These are phyloP conservation scores for Trichogramma pretiosum DNA, from an alignment of 1,140 invertebrate species.

Conservation along the genomic window DNA sequence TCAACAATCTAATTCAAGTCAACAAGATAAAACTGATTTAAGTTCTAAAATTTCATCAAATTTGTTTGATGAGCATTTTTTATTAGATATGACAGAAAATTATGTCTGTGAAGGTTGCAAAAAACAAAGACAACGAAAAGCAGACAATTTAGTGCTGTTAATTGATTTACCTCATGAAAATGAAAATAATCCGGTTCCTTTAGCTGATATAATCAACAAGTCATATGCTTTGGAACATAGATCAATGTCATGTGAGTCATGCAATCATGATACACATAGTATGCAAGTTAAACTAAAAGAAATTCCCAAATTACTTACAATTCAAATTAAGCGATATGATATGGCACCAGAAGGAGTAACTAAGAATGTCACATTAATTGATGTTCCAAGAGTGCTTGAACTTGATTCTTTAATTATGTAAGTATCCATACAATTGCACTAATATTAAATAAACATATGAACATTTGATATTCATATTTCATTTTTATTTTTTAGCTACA, in stretches of 20 bases:
- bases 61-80: conserved; percentile 34
- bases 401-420: conserved; percentile 27
- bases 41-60: conserved; percentile 15
- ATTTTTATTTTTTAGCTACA: conserved; percentile 20
- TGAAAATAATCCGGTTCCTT: conserved; percentile 19
- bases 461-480: not conserved
- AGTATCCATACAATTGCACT: conserved; percentile 23
- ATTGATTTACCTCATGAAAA: conserved; percentile 27
- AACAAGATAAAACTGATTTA: conserved; percentile 4
- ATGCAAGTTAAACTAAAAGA: conserved; percentile 30
- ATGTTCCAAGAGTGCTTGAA: conserved; percentile 26
- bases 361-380: conserved; percentile 32
- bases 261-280: conserved; percentile 27
- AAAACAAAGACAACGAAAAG: conserved; percentile 28
- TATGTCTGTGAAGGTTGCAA: conserved; percentile 29
- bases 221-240: conserved; percentile 30
- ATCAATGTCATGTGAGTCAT: conserved; percentile 28
- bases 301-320: conserved; percentile 31
- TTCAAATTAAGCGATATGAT: conserved; percentile 35
- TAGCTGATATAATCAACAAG: conserved; percentile 27
- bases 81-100: conserved; percentile 33
- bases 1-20: too few species aligned
- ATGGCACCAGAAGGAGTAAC: conserved; percentile 27
- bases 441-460: not conserved
- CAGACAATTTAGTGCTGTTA: conserved; percentile 36